Evolutionary conservation across 2,888 invertebrate species (phyloP).

Genomic region (Julus scandinavius): DNA sequence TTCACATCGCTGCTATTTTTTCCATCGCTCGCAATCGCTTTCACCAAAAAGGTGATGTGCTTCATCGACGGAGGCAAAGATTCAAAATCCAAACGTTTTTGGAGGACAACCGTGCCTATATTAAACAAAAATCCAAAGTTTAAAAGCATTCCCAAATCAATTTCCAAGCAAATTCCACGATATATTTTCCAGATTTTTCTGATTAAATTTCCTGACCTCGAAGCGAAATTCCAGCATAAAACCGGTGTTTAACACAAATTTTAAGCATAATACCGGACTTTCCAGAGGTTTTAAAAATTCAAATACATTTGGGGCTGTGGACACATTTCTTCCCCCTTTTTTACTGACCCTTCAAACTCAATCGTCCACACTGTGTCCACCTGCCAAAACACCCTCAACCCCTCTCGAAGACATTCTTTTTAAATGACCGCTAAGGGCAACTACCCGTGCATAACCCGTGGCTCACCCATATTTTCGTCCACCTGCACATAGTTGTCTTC

Average conservation of each 20-base stretch:
- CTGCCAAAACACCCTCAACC: too few species aligned
- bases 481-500: constrained; percentile 64
- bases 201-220: too few species aligned
- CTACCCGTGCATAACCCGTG: neutral
- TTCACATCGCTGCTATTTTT: constrained; percentile 60
- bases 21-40: constrained; percentile 68
- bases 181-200: neutral
- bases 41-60: constrained; percentile 48
- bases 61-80: constrained; percentile 67
- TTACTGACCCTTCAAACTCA: too few species aligned
- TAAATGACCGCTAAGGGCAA: too few species aligned
- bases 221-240: too few species aligned
- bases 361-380: too few species aligned
- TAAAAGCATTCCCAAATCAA: neutral
- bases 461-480: constrained; percentile 52
- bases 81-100: constrained; percentile 82
- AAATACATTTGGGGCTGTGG: too few species aligned
- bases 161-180: neutral
- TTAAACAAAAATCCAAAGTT: neutral
- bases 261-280: too few species aligned
- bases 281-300: too few species aligned
- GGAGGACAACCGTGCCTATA: constrained; percentile 77
- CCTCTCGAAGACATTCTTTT: too few species aligned
- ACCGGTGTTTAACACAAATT: too few species aligned
- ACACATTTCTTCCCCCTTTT: too few species aligned